Conservation (phyloP, 2,113 vertebrate species). For the Gobiocypris rarus region DNA sequence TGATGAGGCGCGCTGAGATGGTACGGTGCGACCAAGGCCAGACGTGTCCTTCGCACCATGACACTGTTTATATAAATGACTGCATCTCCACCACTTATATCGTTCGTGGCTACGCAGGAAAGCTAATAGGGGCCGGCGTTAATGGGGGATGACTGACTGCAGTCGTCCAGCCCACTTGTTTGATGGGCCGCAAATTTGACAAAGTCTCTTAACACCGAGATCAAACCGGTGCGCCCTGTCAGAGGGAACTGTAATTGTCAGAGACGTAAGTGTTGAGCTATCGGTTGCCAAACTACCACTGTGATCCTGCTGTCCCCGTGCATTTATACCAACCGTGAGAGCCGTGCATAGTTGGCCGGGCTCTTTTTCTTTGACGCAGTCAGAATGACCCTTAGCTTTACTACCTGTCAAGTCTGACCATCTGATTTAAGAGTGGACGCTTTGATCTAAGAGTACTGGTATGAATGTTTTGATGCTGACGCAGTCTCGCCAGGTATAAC, state of each 20-base stretch:
- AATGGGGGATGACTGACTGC: slow-evolving; percentile 79
- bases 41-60: slow-evolving; percentile 74
- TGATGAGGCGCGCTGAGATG: slow-evolving; percentile 69
- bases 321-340: slow-evolving; percentile 49
- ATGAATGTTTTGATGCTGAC: slow-evolving; percentile 62
- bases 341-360: background rate
- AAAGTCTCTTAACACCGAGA: slow-evolving; percentile 72
- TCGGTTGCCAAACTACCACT: slow-evolving; percentile 65
- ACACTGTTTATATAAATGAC: slow-evolving; percentile 78
- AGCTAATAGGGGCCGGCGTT: slow-evolving; percentile 71
- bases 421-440: slow-evolving; percentile 60
- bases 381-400: slow-evolving; percentile 62
- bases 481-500: background rate
- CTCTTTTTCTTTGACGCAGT: slow-evolving; percentile 56
- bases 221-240: slow-evolving; percentile 69
- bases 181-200: slow-evolving; percentile 74
- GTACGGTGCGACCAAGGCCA: slow-evolving; percentile 59
- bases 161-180: slow-evolving; percentile 68
- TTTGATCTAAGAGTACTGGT: slow-evolving; percentile 67
- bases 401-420: slow-evolving; percentile 62
- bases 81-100: slow-evolving; percentile 66
- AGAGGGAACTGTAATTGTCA: slow-evolving; percentile 74
- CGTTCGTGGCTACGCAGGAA: slow-evolving; percentile 67
- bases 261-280: slow-evolving; percentile 56
- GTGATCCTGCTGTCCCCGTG: slow-evolving; percentile 69